Evolutionary conservation across 2,888 invertebrate species (phyloP).

Genomic region (Aproaerema taeniolella): DNA sequence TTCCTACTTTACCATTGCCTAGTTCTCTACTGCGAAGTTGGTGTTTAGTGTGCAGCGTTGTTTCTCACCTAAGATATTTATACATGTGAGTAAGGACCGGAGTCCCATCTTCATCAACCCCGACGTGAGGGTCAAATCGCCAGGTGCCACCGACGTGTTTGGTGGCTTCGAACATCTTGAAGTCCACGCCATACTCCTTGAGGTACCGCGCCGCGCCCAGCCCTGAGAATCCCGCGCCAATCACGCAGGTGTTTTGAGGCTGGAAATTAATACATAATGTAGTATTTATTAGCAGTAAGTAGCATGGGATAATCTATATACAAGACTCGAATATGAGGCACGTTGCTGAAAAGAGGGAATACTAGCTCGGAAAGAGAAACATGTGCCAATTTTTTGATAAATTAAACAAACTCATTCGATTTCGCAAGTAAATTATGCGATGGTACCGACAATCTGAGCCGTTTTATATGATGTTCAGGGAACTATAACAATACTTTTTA

Average conservation of each 20-base stretch:
- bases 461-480: no score
- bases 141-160: slow-evolving; percentile 86
- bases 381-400: neutral
- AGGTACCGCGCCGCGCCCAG: slow-evolving; percentile 80
- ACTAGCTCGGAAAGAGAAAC: neutral
- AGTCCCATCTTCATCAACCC: slow-evolving; percentile 79
- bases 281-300: no score
- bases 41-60: no score
- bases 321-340: neutral
- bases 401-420: no score
- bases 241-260: slow-evolving; percentile 62
- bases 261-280: slow-evolving; percentile 26
- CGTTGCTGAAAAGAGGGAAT: neutral
- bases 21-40: no score
- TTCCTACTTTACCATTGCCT: no score
- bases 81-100: slow-evolving; percentile 90
- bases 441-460: no score
- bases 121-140: slow-evolving; percentile 82
- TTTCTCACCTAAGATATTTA: slow-evolving; percentile 79
- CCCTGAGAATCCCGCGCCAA: slow-evolving; percentile 88
- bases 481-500: no score
- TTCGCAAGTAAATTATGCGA: no score
- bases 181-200: slow-evolving; percentile 64
- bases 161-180: slow-evolving; percentile 83
- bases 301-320: neutral